phyloP scores from a whole-genome alignment of 53 echinoderm and acorn worm genomes.

The Paracentrotus lividus region DNA sequence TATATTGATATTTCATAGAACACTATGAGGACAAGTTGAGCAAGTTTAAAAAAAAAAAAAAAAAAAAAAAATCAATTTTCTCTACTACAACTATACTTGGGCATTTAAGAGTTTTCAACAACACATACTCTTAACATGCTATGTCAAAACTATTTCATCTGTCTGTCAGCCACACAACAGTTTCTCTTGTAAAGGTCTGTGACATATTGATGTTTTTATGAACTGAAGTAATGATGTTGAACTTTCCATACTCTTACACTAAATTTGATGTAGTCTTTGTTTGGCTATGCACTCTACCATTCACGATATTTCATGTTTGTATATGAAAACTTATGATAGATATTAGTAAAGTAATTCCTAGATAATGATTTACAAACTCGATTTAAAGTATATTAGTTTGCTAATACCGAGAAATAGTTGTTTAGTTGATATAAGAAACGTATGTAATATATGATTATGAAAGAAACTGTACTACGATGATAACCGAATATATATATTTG shows the following conservation, averaged over 20 bases:
- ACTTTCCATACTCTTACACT: background rate
- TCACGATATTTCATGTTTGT: background rate
- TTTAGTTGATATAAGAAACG: background rate
- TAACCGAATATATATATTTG: background rate
- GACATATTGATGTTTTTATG: too few species aligned
- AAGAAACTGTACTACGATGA: background rate
- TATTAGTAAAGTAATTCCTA: background rate
- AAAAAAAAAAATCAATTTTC: too few species aligned
- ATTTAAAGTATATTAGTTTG: background rate
- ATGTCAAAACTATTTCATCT: background rate
- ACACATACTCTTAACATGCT: too few species aligned
- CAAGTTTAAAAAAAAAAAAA: too few species aligned
- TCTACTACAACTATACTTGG: too few species aligned
- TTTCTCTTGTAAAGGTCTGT: too few species aligned
- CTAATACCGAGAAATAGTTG: background rate
- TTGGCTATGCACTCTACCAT: background rate
- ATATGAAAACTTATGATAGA: background rate
- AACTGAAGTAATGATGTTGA: too few species aligned
- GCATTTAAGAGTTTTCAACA: too few species aligned
- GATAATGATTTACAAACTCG: background rate
- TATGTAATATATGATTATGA: background rate
- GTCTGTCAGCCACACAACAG: background rate
- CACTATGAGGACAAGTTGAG: too few species aligned
- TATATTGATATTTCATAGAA: too few species aligned
- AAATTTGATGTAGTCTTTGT: background rate